Evolutionary conservation across 2,888 invertebrate species (phyloP).

Genomic region (Megaustenia siamemsis): DNA sequence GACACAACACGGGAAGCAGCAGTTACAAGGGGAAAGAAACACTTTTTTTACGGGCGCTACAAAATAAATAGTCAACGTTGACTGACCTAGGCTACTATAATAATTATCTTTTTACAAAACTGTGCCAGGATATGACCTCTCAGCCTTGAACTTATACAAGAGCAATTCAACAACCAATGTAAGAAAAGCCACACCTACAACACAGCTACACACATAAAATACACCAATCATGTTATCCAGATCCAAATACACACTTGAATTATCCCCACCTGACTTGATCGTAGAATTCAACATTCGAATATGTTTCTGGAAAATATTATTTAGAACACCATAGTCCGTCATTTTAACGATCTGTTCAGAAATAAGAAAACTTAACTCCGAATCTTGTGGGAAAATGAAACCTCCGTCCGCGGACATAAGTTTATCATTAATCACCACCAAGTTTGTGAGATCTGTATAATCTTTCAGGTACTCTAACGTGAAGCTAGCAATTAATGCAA

Average conservation of each 20-base stretch:
- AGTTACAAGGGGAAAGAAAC: too few species aligned
- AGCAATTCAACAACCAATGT: background rate
- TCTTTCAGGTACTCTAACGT: background rate
- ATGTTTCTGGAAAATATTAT: background rate
- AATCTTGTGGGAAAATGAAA: background rate
- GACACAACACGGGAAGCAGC: too few species aligned
- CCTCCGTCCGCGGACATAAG: background rate
- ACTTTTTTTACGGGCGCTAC: too few species aligned
- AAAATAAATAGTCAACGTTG: too few species aligned
- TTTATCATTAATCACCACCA: slow-evolving; percentile 1
- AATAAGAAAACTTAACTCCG: background rate
- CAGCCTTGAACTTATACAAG: background rate
- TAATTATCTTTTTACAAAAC: background rate
- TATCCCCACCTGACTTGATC: background rate
- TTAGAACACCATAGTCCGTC: background rate
- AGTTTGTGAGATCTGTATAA: background rate
- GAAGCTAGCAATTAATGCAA: slow-evolving; percentile 4
- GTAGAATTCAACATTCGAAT: background rate
- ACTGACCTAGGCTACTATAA: too few species aligned
- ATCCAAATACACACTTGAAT: background rate
- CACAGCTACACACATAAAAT: background rate
- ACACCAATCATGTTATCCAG: background rate
- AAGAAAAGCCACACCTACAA: background rate
- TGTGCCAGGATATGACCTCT: background rate
- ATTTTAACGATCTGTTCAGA: slow-evolving; percentile 17